Percentiles rank a stretch among this genome's conserved stretches.
Evolutionary conservation across 2,888 invertebrate species (phyloP).

Genomic region (Ormyrus rosae): DNA sequence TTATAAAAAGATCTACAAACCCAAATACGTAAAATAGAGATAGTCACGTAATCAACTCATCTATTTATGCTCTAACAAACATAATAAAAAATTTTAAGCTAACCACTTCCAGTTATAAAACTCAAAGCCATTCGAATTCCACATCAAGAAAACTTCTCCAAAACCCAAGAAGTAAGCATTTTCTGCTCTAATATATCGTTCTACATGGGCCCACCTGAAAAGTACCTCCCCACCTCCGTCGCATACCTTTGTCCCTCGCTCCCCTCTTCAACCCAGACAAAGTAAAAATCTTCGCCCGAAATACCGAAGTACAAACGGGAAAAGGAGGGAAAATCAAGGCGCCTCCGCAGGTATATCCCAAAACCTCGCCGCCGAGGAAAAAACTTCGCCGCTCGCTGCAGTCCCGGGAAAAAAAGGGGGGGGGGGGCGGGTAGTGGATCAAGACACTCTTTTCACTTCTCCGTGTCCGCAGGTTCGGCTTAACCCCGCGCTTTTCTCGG

Average conservation of each 20-base stretch:
- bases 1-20: too few relatives aligned
- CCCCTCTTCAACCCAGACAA: constrained; percentile 5
- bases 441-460: not conserved
- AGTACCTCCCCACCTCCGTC: not conserved
- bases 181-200: too few relatives aligned
- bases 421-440: not conserved
- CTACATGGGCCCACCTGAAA: too few relatives aligned
- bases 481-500: constrained; percentile 20
- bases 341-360: constrained; percentile 26
- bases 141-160: not conserved
- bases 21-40: too few relatives aligned
- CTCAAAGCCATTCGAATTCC: not conserved
- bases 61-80: too few relatives aligned
- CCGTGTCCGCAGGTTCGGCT: not conserved
- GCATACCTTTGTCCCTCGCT: constrained; percentile 1
- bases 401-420: constrained; percentile 4
- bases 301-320: not conserved
- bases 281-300: constrained; percentile 30
- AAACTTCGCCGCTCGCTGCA: not conserved
- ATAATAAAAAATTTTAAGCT: too few relatives aligned
- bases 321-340: constrained; percentile 15
- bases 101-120: too few relatives aligned
- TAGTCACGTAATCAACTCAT: too few relatives aligned
- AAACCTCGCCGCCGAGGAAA: not conserved
- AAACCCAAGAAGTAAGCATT: too few relatives aligned